Base-by-base conservation (phyloP, 2,888 invertebrate genomes). In the Choristoneura rosaceana region DNA sequence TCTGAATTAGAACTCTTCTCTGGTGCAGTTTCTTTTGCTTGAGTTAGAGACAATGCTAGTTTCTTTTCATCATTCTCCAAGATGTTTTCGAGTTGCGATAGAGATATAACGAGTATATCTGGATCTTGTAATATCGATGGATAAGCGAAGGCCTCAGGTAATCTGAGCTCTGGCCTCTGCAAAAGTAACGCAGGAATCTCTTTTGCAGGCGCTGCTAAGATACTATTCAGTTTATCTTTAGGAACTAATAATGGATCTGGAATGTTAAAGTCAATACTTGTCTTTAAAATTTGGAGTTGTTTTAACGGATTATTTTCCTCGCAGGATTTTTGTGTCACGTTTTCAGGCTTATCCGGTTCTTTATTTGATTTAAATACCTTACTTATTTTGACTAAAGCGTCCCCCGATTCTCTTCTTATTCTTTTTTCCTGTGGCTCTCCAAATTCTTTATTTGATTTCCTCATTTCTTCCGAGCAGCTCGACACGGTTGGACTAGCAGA, bases 201-300 rank as follows among this genome's bases (percentile, higher is more conserved):
- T 67, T 94, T 95, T 1, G 95, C 96, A 0, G 98, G 98, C 4
- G 96, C 95, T 1, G 95, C 95, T 34, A 97, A 91, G 50, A 98
- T 95, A 25, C 95, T 95, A 67, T 96, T 96, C 63, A 98, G 89
- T 80, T 95, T 95, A 81, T 97, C 96, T 88, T 97, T 96, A 66
- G 98, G 98, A 75, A 98, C 96, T 74, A 98, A 88, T 80, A 98
- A 94, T 10, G 97, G 97, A 93, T 98, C 97, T 58, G 97, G 97
- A 83, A 98, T 95, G 84, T 96, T 95, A 82, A 96, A 95, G 76
- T 95, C 95, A 8, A 95, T 94, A 80, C 96, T 96, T 63, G 94
- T 93, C 74, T 96, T 94, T 34, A 98, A 91, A 82, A 96, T 94
- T 77, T 96, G 95, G 9, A 97, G 90, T 83, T 98, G 97, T 73